phyloP scores from a whole-genome alignment of 2,797 vertebrate genomes.

The Macroramphosus scolopax region DNA sequence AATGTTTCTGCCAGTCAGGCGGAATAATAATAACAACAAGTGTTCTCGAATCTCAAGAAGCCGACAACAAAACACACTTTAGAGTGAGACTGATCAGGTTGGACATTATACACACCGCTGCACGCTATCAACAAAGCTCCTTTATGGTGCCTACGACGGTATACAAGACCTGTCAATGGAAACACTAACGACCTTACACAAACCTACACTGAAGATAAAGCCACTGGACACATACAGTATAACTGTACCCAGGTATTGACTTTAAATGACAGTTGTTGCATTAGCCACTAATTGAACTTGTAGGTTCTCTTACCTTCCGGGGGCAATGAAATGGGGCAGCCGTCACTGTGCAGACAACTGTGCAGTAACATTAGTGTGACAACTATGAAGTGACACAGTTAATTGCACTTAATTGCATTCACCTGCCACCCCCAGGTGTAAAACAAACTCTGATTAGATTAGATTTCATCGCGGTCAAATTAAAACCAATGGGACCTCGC shows the following conservation, averaged over 20 bases:
- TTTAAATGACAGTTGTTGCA: neutral
- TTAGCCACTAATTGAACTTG: conserved; percentile 4
- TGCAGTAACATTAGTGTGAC: conserved; percentile 18
- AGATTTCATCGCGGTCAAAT: conserved; percentile 43
- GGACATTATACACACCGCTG: neutral
- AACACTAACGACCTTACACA: no score
- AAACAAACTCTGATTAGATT: conserved; percentile 40
- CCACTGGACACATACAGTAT: neutral
- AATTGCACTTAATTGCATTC: conserved; percentile 44
- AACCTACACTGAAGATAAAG: neutral
- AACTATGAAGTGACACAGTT: conserved; percentile 28
- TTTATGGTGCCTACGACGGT: no score
- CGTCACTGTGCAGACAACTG: conserved; percentile 1
- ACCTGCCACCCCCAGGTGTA: conserved; percentile 41
- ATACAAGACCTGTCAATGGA: no score
- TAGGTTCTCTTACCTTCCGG: neutral
- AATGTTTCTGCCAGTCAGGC: neutral
- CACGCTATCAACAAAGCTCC: no score
- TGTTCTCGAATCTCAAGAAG: neutral
- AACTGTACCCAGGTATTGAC: conserved; percentile 1
- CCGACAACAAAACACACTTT: no score
- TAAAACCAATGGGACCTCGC: conserved; percentile 32
- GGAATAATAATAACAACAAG: neutral
- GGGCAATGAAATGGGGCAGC: conserved; percentile 4
- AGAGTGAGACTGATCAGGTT: conserved; percentile 4